phyloP scores from a whole-genome alignment of 2,797 vertebrate genomes.

The Antrozous pallidus region DNA sequence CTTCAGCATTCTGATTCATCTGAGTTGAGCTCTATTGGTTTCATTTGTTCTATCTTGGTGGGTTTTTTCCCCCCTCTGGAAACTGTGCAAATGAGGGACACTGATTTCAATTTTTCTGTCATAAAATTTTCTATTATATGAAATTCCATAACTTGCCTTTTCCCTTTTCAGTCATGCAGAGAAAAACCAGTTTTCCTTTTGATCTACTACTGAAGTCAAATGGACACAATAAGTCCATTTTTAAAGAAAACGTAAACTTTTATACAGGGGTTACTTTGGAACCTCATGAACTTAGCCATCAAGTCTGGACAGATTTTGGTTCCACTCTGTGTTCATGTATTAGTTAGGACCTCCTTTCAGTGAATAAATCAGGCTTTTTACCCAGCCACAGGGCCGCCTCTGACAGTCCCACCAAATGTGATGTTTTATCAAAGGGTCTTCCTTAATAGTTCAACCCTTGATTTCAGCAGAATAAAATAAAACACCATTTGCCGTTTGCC shows the following conservation, averaged over 20 bases:
- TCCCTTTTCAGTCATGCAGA: background rate
- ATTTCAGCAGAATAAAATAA: conserved; percentile 26
- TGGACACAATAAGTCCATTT: background rate
- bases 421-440: background rate
- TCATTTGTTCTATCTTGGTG: background rate
- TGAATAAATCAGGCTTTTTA: conserved; percentile 21
- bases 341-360: background rate
- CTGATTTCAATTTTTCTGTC: conserved; percentile 5
- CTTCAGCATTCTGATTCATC: background rate
- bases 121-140: background rate
- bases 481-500: background rate
- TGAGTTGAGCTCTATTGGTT: background rate
- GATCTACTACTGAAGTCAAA: background rate
- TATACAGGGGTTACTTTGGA: background rate
- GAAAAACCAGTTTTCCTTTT: conserved; percentile 28
- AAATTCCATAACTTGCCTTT: conserved; percentile 25
- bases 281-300: background rate
- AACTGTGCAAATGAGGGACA: background rate
- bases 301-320: background rate
- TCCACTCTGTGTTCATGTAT: background rate
- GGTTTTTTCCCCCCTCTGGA: background rate
- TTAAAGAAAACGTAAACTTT: background rate
- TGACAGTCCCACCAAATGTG: background rate
- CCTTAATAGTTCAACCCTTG: background rate
- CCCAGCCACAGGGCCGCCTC: background rate